Evolutionary conservation across 1,140 invertebrate species (phyloP).

Genomic region (Pseudomyrmex sp.): DNA sequence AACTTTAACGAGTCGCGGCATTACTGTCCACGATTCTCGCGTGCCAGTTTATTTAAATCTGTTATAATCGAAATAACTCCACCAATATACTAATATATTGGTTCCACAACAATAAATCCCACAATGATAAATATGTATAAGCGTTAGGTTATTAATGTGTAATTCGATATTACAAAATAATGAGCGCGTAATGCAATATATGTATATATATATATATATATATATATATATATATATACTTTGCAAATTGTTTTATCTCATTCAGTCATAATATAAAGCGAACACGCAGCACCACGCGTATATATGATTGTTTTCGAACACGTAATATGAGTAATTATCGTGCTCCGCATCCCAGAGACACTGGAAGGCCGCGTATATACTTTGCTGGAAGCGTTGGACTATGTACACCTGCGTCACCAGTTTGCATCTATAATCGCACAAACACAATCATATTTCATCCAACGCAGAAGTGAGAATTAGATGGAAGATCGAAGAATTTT

Average conservation of each 20-base stretch:
- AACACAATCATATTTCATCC: not conserved
- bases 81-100: conserved; percentile 30
- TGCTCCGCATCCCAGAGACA: conserved; percentile 72
- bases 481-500: not conserved
- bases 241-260: conserved; percentile 6
- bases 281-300: conserved; percentile 71
- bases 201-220: conserved; percentile 44
- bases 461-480: not conserved
- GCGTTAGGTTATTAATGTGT: conserved; percentile 26
- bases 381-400: conserved; percentile 72
- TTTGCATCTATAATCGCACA: conserved; percentile 66
- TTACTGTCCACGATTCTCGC: conserved; percentile 6
- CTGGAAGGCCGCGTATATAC: conserved; percentile 63
- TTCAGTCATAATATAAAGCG: conserved; percentile 71
- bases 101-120: conserved; percentile 17
- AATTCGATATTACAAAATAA: conserved; percentile 51
- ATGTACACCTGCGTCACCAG: conserved; percentile 70
- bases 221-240: conserved; percentile 11
- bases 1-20: not conserved
- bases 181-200: conserved; percentile 4
- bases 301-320: conserved; percentile 72
- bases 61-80: conserved; percentile 12
- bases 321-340: conserved; percentile 77
- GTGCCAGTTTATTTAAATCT: not conserved
- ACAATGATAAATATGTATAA: conserved; percentile 47